Percentiles rank a stretch among this genome's conserved stretches.
Evolutionary conservation across 2,797 vertebrate genomes (phyloP).

Genomic region (Acridotheres tristis): DNA sequence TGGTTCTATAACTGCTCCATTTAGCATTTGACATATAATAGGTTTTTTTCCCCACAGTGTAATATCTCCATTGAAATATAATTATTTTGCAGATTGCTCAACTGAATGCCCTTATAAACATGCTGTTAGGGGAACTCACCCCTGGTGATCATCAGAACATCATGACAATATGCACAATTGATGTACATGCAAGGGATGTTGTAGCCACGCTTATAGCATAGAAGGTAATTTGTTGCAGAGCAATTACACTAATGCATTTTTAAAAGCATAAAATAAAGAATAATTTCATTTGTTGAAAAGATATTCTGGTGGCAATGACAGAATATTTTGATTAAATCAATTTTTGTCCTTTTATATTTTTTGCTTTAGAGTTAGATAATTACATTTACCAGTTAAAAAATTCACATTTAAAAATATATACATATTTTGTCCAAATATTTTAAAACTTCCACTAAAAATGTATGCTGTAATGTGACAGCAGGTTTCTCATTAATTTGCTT

Average conservation of each 20-base stretch:
- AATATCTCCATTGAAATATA: constrained; percentile 82
- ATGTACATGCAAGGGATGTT: constrained; percentile 87
- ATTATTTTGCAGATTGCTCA: constrained; percentile 88
- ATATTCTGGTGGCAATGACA: constrained; percentile 87
- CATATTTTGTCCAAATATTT: constrained; percentile 82
- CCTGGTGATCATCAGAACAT: constrained; percentile 87
- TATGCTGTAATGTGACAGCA: constrained; percentile 71
- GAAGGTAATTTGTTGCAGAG: constrained; percentile 93
- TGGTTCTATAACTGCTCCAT: constrained; percentile 76
- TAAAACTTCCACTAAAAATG: constrained; percentile 71
- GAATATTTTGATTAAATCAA: constrained; percentile 93
- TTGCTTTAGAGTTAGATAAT: constrained; percentile 75
- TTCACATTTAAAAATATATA: constrained; percentile 74
- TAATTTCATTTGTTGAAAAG: constrained; percentile 85
- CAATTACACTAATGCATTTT: constrained; percentile 98
- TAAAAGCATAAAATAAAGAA: constrained; percentile 88
- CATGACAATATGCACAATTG: constrained; percentile 88
- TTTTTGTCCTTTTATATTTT: constrained; percentile 80
- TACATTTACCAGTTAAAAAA: constrained; percentile 80
- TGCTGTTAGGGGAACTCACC: constrained; percentile 88
- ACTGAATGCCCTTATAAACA: constrained; percentile 92
- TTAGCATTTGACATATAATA: constrained; percentile 80
- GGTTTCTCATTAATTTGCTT: constrained; percentile 73
- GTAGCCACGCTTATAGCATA: constrained; percentile 86
- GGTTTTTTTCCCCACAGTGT: constrained; percentile 65